phyloP scores from a whole-genome alignment of 2,797 vertebrate species.

The Todus mexicanus region DNA sequence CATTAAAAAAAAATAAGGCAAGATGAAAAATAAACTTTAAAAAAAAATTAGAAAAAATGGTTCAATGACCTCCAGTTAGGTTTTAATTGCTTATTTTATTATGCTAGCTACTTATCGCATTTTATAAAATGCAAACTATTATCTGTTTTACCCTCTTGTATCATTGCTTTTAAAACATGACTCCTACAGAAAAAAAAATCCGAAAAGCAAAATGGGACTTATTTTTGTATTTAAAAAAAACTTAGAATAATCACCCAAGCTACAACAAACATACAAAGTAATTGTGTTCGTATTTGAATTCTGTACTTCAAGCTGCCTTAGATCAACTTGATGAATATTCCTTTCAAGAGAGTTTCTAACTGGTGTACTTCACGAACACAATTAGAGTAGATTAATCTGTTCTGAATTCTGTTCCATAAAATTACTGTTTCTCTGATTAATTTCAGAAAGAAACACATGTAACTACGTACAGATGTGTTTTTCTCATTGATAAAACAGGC shows the following conservation, averaged over 20 bases:
- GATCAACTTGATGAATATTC: constrained; percentile 50
- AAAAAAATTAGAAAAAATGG: not conserved
- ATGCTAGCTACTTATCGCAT: not conserved
- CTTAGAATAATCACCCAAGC: not conserved
- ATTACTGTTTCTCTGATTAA: constrained; percentile 29
- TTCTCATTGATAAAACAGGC: constrained; percentile 31
- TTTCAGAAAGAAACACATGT: not conserved
- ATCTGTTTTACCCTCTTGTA: not conserved
- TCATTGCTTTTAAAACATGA: not conserved
- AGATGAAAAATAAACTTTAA: not conserved
- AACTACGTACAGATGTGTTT: not conserved
- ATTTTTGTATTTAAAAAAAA: not conserved
- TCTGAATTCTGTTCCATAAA: constrained; percentile 7
- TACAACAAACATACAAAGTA: not conserved
- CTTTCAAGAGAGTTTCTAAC: constrained; percentile 41
- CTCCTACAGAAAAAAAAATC: not conserved
- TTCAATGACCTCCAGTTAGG: not conserved
- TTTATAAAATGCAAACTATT: not conserved
- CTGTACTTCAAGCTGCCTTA: constrained; percentile 33
- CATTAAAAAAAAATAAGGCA: not conserved
- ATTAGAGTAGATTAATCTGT: constrained; percentile 42
- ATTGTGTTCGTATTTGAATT: not conserved
- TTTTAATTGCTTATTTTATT: not conserved
- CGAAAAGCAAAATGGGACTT: not conserved
- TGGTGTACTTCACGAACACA: not conserved